phyloP scores from a whole-genome alignment of 2,797 vertebrate genomes.

The Clarias fuscus region DNA sequence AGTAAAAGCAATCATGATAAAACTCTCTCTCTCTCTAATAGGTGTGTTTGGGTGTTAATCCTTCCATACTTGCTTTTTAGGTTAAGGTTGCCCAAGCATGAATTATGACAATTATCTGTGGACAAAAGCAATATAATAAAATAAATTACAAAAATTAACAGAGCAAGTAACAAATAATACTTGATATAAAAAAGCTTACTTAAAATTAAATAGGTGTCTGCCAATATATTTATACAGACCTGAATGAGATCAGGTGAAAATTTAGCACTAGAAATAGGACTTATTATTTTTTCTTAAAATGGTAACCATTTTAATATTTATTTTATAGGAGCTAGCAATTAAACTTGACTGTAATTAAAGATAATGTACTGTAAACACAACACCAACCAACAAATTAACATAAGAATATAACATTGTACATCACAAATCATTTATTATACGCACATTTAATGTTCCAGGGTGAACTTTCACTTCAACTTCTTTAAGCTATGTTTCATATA shows the following conservation, averaged over 20 bases:
- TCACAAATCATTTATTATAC: constrained; percentile 4
- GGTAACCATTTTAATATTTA: neutral
- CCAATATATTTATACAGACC: neutral
- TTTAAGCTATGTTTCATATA: neutral
- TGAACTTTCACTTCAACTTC: neutral
- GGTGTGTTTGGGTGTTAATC: neutral
- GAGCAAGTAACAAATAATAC: neutral
- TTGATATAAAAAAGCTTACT: neutral
- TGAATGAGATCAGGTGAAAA: neutral
- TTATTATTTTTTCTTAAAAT: neutral
- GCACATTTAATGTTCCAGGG: neutral
- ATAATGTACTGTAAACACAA: neutral
- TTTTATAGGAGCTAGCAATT: neutral
- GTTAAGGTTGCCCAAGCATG: neutral
- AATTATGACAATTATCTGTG: neutral
- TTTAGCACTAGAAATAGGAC: neutral
- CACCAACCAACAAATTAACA: neutral
- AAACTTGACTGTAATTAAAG: neutral
- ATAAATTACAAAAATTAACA: no score
- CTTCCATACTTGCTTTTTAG: neutral
- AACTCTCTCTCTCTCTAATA: neutral
- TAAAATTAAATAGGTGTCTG: neutral
- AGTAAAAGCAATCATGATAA: neutral
- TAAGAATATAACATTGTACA: neutral
- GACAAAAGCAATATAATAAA: neutral